Evolutionary conservation across 2,888 invertebrate species (phyloP).

Genomic region (Drosophila engyochracea): DNA sequence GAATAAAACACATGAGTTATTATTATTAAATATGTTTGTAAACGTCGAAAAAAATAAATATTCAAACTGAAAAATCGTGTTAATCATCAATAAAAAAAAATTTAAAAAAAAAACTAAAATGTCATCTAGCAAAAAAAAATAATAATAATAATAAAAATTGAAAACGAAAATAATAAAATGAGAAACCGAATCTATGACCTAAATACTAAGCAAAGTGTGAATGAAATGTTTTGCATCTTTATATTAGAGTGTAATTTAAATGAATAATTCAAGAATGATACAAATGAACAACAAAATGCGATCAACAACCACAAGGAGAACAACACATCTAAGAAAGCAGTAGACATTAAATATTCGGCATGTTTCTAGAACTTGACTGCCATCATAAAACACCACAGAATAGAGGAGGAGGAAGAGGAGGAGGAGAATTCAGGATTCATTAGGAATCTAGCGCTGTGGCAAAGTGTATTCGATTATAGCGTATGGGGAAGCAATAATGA

Average conservation of each 20-base stretch:
- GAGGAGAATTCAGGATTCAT: not conserved
- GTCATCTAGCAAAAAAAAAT: slow-evolving; percentile 30
- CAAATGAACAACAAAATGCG: slow-evolving; percentile 26
- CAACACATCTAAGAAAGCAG: slow-evolving; percentile 26
- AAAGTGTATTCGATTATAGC: slow-evolving; percentile 22
- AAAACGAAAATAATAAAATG: slow-evolving; percentile 30
- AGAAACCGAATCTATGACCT: slow-evolving; percentile 59
- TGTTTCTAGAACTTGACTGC: slow-evolving; percentile 21
- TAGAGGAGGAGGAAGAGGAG: not conserved
- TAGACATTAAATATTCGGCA: slow-evolving; percentile 34
- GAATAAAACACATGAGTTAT: slow-evolving; percentile 53
- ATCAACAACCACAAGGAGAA: slow-evolving; percentile 25
- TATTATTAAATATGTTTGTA: slow-evolving; percentile 70
- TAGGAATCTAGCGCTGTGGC: slow-evolving; percentile 22
- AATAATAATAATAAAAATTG: slow-evolving; percentile 17
- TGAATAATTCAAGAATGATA: slow-evolving; percentile 36
- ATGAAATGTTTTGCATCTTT: slow-evolving; percentile 79
- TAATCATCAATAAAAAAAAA: slow-evolving; percentile 28
- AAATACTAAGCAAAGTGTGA: slow-evolving; percentile 71
- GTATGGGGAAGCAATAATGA: slow-evolving; percentile 29
- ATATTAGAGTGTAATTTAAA: slow-evolving; percentile 73
- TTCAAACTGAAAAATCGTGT: slow-evolving; percentile 22
- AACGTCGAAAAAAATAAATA: slow-evolving; percentile 39
- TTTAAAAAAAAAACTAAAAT: slow-evolving; percentile 32
- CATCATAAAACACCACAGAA: slow-evolving; percentile 4